Conservation (phyloP, 2,888 invertebrate species). For the Lycocerus yunnanus region DNA sequence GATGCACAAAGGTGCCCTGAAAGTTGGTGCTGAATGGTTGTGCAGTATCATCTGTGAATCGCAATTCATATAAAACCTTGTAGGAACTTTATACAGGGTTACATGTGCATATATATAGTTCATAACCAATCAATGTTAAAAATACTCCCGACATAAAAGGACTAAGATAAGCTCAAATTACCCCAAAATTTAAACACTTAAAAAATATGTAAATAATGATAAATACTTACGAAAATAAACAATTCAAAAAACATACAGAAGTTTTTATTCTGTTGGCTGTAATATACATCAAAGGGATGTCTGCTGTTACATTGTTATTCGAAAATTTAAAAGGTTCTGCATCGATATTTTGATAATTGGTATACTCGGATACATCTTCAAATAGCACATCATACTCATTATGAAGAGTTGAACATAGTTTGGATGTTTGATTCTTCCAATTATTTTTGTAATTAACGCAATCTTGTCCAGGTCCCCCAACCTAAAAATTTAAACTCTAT, state of each 20-base stretch:
- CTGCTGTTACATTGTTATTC: background rate
- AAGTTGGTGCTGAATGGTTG: no score
- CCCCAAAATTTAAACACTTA: background rate
- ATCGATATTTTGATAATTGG: background rate
- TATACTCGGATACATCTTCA: conserved; percentile 26
- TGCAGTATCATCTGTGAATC: no score
- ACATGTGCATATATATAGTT: no score
- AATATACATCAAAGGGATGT: background rate
- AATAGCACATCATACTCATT: conserved; percentile 27
- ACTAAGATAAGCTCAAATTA: no score
- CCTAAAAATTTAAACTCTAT: conserved; percentile 15
- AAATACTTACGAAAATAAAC: background rate
- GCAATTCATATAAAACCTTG: no score
- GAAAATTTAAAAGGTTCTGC: conserved; percentile 15
- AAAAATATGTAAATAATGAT: background rate
- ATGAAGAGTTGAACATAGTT: conserved; percentile 28
- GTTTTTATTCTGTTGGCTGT: background rate
- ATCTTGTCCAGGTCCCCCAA: conserved; percentile 28
- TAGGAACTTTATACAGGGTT: no score
- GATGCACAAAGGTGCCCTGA: no score
- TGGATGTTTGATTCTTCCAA: conserved; percentile 31
- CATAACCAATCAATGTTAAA: no score
- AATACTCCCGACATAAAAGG: no score
- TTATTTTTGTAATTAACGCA: conserved; percentile 29
- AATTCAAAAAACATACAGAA: background rate